Evolutionary conservation across 2,888 invertebrate genomes (phyloP).

Genomic region (Sylvicola fuscatus): DNA sequence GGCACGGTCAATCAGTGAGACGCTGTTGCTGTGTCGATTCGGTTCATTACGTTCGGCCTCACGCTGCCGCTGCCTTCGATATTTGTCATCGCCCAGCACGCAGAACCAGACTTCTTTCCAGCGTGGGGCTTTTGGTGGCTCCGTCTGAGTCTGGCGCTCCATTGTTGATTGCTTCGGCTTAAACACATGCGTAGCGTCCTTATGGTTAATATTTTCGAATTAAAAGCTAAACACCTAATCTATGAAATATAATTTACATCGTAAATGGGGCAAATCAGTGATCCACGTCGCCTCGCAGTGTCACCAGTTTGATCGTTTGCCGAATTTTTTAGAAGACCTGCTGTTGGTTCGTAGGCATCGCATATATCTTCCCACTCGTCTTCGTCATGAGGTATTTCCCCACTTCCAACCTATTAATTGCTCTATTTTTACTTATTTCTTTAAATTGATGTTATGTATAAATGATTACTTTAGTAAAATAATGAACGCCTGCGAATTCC

Average conservation of each 20-base stretch:
- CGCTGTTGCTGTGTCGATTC: constrained; percentile 39
- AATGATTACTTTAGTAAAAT: constrained; percentile 70
- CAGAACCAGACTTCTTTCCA: constrained; percentile 68
- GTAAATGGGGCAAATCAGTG: constrained; percentile 40
- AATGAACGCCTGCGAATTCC: constrained; percentile 92
- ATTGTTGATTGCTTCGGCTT: constrained; percentile 5
- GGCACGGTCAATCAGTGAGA: constrained; percentile 64
- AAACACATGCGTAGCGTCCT: constrained; percentile 27
- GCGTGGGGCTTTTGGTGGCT: constrained; percentile 43
- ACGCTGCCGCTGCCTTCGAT: constrained; percentile 47
- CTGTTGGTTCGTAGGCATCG: constrained; percentile 20
- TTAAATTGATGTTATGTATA: too few species aligned
- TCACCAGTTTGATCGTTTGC: constrained; percentile 9
- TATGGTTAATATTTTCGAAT: constrained; percentile 3
- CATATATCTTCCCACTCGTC: constrained; percentile 63
- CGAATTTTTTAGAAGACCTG: too few species aligned
- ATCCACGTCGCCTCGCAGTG: constrained; percentile 29
- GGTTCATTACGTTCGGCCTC: constrained; percentile 32
- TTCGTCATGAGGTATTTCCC: constrained; percentile 34
- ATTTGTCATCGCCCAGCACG: constrained; percentile 54
- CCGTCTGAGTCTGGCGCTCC: constrained; percentile 45
- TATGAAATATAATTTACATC: constrained; percentile 25
- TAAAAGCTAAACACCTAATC: too few species aligned
- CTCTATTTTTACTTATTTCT: too few species aligned
- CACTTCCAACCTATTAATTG: constrained; percentile 53